Conservation (phyloP, 2,888 invertebrate genomes). For the Thereva unica region DNA sequence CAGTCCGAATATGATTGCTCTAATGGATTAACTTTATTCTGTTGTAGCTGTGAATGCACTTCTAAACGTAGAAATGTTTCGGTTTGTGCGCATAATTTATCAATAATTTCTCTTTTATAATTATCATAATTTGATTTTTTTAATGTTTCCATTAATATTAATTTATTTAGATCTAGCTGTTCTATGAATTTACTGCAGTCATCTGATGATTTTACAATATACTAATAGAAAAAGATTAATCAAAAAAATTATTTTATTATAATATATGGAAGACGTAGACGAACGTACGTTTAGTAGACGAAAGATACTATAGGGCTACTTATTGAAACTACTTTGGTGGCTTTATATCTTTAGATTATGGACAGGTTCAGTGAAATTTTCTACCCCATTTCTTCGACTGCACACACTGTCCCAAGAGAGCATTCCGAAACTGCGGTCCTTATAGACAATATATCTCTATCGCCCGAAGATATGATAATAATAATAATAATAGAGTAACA, state of each 20-base stretch:
- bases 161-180: constrained; percentile 43
- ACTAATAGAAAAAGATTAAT: constrained; percentile 52
- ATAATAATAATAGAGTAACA: too few species aligned
- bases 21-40: constrained; percentile 74
- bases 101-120: constrained; percentile 64
- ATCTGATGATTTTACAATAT: constrained; percentile 59
- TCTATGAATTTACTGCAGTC: constrained; percentile 53
- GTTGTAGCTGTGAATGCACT: constrained; percentile 87
- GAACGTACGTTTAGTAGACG: background rate
- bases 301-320: too few species aligned
- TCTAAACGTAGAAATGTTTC: constrained; percentile 92
- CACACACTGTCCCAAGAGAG: too few species aligned
- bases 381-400: too few species aligned
- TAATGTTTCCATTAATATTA: constrained; percentile 46
- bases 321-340: too few species aligned
- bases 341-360: too few species aligned
- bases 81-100: constrained; percentile 80
- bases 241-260: constrained; percentile 27
- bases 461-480: too few species aligned
- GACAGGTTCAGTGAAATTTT: too few species aligned
- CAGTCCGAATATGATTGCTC: constrained; percentile 65
- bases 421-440: too few species aligned
- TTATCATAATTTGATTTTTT: constrained; percentile 51
- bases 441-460: too few species aligned
- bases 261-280: background rate